Evolutionary conservation across 2,888 invertebrate genomes (phyloP), one percentile per base, ranked within the genome.

Genomic region (Bembecia ichneumoniformis): DNA sequence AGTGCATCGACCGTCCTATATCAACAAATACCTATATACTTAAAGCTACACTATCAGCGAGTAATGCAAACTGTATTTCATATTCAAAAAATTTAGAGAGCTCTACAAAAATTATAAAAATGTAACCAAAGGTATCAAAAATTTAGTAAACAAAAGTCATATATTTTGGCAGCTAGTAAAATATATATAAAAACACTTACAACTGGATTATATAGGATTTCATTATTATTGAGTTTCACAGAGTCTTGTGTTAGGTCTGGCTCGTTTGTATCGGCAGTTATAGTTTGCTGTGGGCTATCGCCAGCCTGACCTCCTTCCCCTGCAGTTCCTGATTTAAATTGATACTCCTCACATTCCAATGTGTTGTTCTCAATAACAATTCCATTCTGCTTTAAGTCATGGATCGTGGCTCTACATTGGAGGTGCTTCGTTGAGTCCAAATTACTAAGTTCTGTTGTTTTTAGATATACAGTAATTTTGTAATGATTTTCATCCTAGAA

Each of bases 181-280:
- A 28, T 28, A 9, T 0, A 9, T 28, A 28, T 28, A 28, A 10
- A 28, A 13, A 45, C 53, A 71, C 81, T 77, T 51, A 86, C 84
- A 51, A 59, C 69, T 52, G 71, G 60, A 50, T 77, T 68, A 0
- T 71, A 61, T 50, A 82, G 74, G 0, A 83, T 75, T 66, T 86
- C 84, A 69, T 82, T 86, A 51, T 28, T 28, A 28, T 28, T 28
- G 9, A 28, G 28, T 2, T 28, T 28, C 28, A 28, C 28, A 28
- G 28, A 28, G 28, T 28, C 28, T 28, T 28, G 28, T 28, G 9
- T 28, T 28, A 28, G 2, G 9, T 5, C 9, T 28, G 28, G 28
- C 28, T 28, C 28, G 3, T 28, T 28, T 9, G 28, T 2, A 28
- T 28, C 28, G 9, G 28, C 9, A 28, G 2, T 28, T 28, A 28